A percentile compares a stretch with the other conserved stretches of the same genome.
Evolutionary conservation across 2,797 vertebrate species (phyloP).

Genomic region (Liasis olivaceus): DNA sequence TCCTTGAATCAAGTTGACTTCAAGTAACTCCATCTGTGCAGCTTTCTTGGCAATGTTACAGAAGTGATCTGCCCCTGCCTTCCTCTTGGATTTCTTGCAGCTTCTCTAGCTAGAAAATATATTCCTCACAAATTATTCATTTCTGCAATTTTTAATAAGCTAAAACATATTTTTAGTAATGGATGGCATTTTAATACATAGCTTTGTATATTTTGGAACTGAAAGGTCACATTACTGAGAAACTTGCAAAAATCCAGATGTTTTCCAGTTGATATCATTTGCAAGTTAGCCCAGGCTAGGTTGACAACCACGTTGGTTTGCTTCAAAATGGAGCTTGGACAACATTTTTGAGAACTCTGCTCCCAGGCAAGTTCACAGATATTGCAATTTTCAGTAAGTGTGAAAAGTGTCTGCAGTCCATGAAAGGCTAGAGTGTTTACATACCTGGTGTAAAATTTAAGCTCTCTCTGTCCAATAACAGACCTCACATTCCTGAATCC

Average conservation of each 20-base stretch:
- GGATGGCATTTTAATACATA: neutral
- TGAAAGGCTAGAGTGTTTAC: constrained; percentile 54
- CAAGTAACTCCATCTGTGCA: too few species aligned
- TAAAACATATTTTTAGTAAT: neutral
- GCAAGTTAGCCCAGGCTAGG: neutral
- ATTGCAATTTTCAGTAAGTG: constrained; percentile 30
- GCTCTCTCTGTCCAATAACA: constrained; percentile 27
- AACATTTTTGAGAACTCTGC: neutral
- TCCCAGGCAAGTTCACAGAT: neutral
- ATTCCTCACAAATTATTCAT: neutral
- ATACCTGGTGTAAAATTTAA: constrained; percentile 56
- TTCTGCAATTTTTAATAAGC: neutral
- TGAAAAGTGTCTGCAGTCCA: constrained; percentile 54
- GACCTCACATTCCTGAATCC: neutral
- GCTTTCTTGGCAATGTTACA: too few species aligned
- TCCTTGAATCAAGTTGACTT: too few species aligned
- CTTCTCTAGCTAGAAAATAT: neutral
- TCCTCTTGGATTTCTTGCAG: neutral
- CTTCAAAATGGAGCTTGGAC: neutral
- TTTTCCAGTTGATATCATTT: neutral
- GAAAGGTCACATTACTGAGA: neutral
- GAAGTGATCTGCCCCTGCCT: too few species aligned
- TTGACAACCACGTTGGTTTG: neutral
- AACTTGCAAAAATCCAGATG: neutral
- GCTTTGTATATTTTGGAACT: neutral